These are phyloP conservation scores for Drosophila repleta DNA, from an alignment of 1,140 invertebrate genomes.

Conservation along the genomic window DNA sequence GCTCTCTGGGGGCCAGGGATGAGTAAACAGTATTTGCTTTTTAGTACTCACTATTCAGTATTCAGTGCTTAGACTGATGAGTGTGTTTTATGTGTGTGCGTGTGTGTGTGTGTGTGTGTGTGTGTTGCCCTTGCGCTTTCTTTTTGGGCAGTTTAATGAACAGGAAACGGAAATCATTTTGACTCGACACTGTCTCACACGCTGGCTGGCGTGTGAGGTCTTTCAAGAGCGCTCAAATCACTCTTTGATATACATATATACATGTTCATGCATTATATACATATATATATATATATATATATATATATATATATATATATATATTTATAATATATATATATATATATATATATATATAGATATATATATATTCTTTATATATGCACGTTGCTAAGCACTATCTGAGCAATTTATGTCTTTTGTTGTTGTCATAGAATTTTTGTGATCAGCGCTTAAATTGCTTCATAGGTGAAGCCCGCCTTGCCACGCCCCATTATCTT, in stretches of 20 bases:
- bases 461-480: not conserved
- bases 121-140: constrained; percentile 56
- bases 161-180: constrained; percentile 77
- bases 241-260: too few species aligned
- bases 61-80: constrained; percentile 11
- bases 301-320: not conserved
- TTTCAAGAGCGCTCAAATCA: constrained; percentile 6
- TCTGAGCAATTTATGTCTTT: constrained; percentile 9
- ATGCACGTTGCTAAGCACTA: constrained; percentile 7
- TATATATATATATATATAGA: too few species aligned
- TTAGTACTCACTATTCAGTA: constrained; percentile 4
- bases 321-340: too few species aligned
- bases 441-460: constrained; percentile 18
- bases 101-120: constrained; percentile 21
- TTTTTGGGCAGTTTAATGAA: constrained; percentile 74
- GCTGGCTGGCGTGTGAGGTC: constrained; percentile 6
- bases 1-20: constrained; percentile 8
- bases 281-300: not conserved
- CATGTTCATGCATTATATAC: too few species aligned
- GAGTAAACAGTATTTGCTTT: constrained; percentile 15
- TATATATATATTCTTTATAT: not conserved
- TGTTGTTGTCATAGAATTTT: constrained; percentile 19
- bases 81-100: constrained; percentile 21
- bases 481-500: not conserved
- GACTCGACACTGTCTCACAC: constrained; percentile 18